Evolutionary conservation across 2,888 invertebrate species (phyloP).

Genomic region (Eupithecia inturbata): DNA sequence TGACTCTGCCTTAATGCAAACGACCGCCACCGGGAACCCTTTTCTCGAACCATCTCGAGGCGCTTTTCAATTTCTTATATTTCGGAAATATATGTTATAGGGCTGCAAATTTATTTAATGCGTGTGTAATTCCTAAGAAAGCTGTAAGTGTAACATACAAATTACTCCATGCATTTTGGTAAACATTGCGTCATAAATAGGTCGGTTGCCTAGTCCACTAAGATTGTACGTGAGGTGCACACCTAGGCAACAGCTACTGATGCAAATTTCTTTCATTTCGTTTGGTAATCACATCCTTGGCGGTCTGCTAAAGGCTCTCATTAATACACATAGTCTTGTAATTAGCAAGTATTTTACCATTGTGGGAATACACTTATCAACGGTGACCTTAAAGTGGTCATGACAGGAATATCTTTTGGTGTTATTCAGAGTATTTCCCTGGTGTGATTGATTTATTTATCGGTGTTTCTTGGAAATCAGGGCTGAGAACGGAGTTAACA

Average conservation of each 20-base stretch:
- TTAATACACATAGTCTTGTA: not conserved
- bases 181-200: constrained; percentile 6
- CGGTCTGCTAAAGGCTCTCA: constrained; percentile 2
- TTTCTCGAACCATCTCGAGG: too few relatives aligned
- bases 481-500: not conserved
- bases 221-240: constrained; percentile 5
- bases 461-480: not conserved
- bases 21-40: too few relatives aligned
- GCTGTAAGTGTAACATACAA: not conserved
- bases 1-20: not conserved
- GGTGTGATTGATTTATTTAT: not conserved
- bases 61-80: too few relatives aligned
- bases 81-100: not conserved
- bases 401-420: not conserved
- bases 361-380: not conserved
- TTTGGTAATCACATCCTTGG: constrained; percentile 15
- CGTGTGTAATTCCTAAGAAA: not conserved
- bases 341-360: constrained; percentile 3
- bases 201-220: not conserved
- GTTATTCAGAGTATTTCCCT: not conserved
- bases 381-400: not conserved
- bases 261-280: constrained; percentile 15
- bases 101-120: not conserved
- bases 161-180: not conserved
- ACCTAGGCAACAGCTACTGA: not conserved